Conservation (phyloP, 1,140 invertebrate genomes). For the Hyles euphorbiae region DNA sequence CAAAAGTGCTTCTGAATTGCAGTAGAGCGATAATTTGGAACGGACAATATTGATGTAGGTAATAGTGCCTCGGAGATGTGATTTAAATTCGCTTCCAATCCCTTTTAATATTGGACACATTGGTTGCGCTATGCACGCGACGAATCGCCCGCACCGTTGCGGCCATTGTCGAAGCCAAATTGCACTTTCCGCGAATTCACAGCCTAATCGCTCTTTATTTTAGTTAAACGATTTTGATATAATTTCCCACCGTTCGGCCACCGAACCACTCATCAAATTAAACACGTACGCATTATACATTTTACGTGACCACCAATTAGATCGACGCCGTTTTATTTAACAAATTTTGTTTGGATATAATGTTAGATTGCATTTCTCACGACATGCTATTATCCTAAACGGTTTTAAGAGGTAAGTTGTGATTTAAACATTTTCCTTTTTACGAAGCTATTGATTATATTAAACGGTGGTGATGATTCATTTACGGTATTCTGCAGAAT, state of each 20-base stretch:
- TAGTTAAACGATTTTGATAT: slow-evolving; percentile 61
- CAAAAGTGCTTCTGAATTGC: too few species aligned
- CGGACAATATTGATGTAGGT: too few species aligned
- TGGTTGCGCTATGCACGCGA: slow-evolving; percentile 22
- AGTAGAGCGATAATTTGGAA: too few species aligned
- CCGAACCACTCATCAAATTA: slow-evolving; percentile 60
- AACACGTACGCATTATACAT: slow-evolving; percentile 63
- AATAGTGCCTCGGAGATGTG: too few species aligned
- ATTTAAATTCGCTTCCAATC: too few species aligned
- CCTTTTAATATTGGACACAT: slow-evolving; percentile 8
- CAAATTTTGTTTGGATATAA: slow-evolving; percentile 39
- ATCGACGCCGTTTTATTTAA: slow-evolving; percentile 53
- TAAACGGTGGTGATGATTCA: too few species aligned
- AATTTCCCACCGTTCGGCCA: slow-evolving; percentile 47
- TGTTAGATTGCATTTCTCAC: slow-evolving; percentile 33
- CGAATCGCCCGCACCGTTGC: slow-evolving; percentile 4
- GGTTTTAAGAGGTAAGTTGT: not conserved
- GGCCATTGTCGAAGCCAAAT: slow-evolving; percentile 27
- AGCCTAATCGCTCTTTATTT: slow-evolving; percentile 43
- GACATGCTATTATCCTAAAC: slow-evolving; percentile 30
- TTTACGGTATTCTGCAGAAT: not conserved
- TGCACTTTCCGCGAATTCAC: slow-evolving; percentile 42
- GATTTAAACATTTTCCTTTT: too few species aligned
- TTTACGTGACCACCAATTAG: slow-evolving; percentile 55
- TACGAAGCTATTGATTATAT: too few species aligned